Evolutionary conservation across 1,140 invertebrate species (phyloP), one percentile per base, ranked within the genome.

Genomic region (Cryptotermes secundus): DNA sequence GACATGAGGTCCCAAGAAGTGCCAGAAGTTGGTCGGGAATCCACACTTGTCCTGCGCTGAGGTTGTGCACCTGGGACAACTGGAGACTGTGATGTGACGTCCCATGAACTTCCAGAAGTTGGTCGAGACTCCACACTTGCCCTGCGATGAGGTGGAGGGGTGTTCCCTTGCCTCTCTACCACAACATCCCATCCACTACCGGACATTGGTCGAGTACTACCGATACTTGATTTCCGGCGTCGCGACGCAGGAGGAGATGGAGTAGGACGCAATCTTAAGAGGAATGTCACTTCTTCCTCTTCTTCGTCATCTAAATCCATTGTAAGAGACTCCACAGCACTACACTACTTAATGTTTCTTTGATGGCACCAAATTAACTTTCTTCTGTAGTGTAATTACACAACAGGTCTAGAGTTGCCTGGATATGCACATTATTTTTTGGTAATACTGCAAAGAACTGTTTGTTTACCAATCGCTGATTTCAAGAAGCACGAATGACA

Each of bases 261-360:
- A 4, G 84, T 35, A n/a, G 84, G 84, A 34, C 84, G 84, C n/a
- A 84, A 80, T 34, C 84, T 34, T 49, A 84, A 49, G 42, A 84
- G 84, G 84, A 84, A 84, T 6, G 80, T 84, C 80, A 84, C 84
- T 82, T 84, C 80, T 65, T 84, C 84, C 26, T 84, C 84, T 26
- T 84, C 84, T n/a, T 84, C 84, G 84, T n/a, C 31, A 19, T 31
- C 80, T n/a, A 45, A 82, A n/a, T 26, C 38, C 45, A 65, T 36
- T 34, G 59, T 10, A 12, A 36, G 12, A 19, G 53, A 14, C 10
- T 31, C 35, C 34, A 81, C 26, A 81, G 80, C 22, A 59, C 24
- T 59, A 19, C 26, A 1, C 19, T n/a, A 59, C 12, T 42, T 42
- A 42, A 12, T n/a, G 26, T n/a, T 59, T n/a, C n/a, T 59, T 6